A percentile compares a stretch with the other conserved stretches of the same genome.
Conservation (phyloP, 2,888 invertebrate species). For the Nebria brevicollis region DNA sequence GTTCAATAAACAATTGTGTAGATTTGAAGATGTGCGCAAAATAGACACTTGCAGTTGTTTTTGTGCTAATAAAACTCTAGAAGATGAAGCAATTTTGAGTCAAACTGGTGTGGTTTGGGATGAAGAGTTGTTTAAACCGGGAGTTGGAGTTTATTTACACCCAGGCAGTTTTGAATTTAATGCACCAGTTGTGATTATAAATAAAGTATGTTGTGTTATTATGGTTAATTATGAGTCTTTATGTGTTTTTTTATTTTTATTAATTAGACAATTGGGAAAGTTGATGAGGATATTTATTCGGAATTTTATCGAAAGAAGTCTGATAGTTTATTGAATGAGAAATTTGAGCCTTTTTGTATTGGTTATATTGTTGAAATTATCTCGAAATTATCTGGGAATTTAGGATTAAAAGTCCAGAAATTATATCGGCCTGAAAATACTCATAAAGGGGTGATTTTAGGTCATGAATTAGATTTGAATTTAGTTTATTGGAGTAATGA, state of each 20-base stretch:
- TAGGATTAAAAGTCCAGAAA: conserved; percentile 74
- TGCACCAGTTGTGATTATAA: conserved; percentile 52
- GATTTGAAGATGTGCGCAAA: conserved; percentile 68
- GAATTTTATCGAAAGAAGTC: conserved; percentile 82
- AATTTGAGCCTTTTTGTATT: conserved; percentile 80
- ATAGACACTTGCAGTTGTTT: conserved; percentile 66
- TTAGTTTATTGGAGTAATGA: conserved; percentile 82
- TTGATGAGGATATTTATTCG: conserved; percentile 80
- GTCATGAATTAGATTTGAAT: conserved; percentile 76
- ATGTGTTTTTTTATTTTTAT: too few species aligned
- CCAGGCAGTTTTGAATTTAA: conserved; percentile 73
- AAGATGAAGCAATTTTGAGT: conserved; percentile 63
- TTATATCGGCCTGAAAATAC: conserved; percentile 83
- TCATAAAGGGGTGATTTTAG: conserved; percentile 66
- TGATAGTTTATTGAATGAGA: conserved; percentile 75
- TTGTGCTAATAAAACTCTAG: conserved; percentile 65
- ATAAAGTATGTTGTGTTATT: conserved; percentile 55
- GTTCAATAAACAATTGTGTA: conserved; percentile 67
- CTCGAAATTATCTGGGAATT: conserved; percentile 63
- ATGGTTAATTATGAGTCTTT: background rate
- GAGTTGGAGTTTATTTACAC: conserved; percentile 75
- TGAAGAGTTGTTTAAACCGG: conserved; percentile 71
- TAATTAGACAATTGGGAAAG: conserved; percentile 59
- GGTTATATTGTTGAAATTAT: conserved; percentile 75
- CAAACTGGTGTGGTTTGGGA: conserved; percentile 69